Evolutionary conservation across 2,888 invertebrate species (phyloP), one percentile per base, ranked within the genome.

Genomic region (Caenorhabditis plicata): DNA sequence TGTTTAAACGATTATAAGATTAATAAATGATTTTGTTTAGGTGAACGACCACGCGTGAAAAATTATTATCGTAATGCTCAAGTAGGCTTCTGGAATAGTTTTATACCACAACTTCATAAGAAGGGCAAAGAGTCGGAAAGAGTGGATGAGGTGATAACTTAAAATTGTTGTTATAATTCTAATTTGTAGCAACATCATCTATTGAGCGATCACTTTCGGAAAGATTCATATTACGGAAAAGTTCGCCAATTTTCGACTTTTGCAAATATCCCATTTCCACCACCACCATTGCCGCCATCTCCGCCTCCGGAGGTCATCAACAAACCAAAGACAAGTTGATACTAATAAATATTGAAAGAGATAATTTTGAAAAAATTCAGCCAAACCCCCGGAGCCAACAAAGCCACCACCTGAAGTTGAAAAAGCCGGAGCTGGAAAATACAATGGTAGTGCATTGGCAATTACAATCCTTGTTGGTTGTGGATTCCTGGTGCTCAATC

Each of bases 41-140:
- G 68, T 20, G 73, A 74, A 33, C 67, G 73, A 1, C 80, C 80
- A 1, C 61, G 71, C 7, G 71, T 78, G 9, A 75, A 74, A 48
- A 75, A 76, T 50, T 81, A 75, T 60, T 80, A 80, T 48, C 69
- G 78, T 7, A 78, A 78, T 41, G 69, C 71, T 22, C 71, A 70
- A 50, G 75, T 78, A 2, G 79, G 77, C 3, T 81, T 81, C 56
- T 81, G 81, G 81, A 76, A 65, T 39, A 57, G 61, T n/a, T 74
- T 78, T 40, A 54, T 81, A 2, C 80, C 80, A 13, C 64, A 73
- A 42, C 50, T 81, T 23, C 73, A 80, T 38, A 56, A 50, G 11
- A 57, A 71, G 13, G 71, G 72, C 7, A 64, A 53, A 25, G 67
- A 67, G 32, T 54, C 57, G 13, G 56, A 53, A 20, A 45, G 53